These are phyloP conservation scores for Hypsopygia costalis DNA, from an alignment of 2,888 invertebrate species.

Conservation along the genomic window DNA sequence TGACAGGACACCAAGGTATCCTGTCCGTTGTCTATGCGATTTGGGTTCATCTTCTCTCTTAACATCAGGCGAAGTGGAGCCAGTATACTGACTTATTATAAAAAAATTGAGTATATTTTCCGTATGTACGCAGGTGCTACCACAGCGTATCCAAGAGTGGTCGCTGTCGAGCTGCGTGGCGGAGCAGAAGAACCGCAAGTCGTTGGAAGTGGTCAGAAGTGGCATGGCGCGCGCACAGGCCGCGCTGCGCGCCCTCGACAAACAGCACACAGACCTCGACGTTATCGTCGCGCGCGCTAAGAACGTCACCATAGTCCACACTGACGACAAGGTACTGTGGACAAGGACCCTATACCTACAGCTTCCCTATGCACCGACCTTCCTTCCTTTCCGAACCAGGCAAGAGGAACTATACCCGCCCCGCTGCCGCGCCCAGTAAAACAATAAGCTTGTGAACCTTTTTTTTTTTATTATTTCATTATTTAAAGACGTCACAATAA, in stretches of 20 bases:
- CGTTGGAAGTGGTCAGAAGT: slow-evolving; percentile 86
- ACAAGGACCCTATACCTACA: background rate
- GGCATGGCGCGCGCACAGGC: slow-evolving; percentile 89
- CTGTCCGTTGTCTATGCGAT: too few relatives aligned
- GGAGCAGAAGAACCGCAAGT: slow-evolving; percentile 88
- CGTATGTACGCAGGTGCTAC: slow-evolving; percentile 85
- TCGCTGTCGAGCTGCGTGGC: slow-evolving; percentile 91
- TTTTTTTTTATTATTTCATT: too few relatives aligned
- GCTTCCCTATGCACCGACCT: background rate
- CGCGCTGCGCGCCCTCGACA: slow-evolving; percentile 89
- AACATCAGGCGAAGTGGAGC: too few relatives aligned
- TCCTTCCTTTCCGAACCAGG: too few relatives aligned
- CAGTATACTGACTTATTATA: too few relatives aligned
- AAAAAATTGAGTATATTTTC: too few relatives aligned
- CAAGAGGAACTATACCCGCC: too few relatives aligned
- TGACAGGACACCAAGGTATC: too few relatives aligned
- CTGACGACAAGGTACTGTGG: slow-evolving; percentile 59
- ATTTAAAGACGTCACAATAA: too few relatives aligned
- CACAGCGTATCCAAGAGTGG: slow-evolving; percentile 96
- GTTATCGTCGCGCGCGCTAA: slow-evolving; percentile 89
- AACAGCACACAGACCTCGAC: slow-evolving; percentile 88
- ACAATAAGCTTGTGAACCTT: too few relatives aligned
- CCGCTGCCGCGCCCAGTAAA: too few relatives aligned
- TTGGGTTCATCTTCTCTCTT: too few relatives aligned
- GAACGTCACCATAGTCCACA: slow-evolving; percentile 83